Conservation (phyloP, 2,888 invertebrate species). For the Pterostichus madidus region DNA sequence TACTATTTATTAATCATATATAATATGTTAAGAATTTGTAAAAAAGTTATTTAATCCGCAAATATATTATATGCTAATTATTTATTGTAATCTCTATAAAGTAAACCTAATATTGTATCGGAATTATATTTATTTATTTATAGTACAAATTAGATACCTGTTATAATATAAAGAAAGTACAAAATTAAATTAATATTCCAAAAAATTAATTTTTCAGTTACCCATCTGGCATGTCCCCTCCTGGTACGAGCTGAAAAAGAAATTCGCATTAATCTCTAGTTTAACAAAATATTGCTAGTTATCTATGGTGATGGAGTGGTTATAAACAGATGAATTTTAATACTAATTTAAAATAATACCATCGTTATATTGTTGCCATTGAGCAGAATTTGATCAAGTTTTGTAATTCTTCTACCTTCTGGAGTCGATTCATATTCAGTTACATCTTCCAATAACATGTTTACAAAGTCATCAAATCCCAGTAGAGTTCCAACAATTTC, state of each 20-base stretch:
- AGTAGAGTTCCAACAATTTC: constrained; percentile 98
- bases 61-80: constrained; percentile 35
- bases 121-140: constrained; percentile 42
- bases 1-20: not conserved
- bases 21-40: constrained; percentile 45
- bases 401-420: constrained; percentile 97
- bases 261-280: constrained; percentile 64
- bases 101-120: constrained; percentile 39
- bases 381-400: constrained; percentile 97
- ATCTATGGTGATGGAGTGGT: no score
- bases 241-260: constrained; percentile 85
- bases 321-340: no score
- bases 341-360: constrained; percentile 79
- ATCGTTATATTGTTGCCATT: constrained; percentile 99
- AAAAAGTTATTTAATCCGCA: constrained; percentile 28
- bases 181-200: constrained; percentile 19
- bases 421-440: constrained; percentile 98
- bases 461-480: constrained; percentile 99
- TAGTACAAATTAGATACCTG: constrained; percentile 53
- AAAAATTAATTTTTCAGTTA: constrained; percentile 9
- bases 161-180: constrained; percentile 42
- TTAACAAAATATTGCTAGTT: not conserved
- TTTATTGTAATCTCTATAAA: constrained; percentile 23
- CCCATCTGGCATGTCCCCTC: constrained; percentile 87
- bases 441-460: constrained; percentile 98